Evolutionary conservation across 2,113 vertebrate species (phyloP), one percentile per base, ranked within the genome.

Genomic region (Notothenia coriiceps): DNA sequence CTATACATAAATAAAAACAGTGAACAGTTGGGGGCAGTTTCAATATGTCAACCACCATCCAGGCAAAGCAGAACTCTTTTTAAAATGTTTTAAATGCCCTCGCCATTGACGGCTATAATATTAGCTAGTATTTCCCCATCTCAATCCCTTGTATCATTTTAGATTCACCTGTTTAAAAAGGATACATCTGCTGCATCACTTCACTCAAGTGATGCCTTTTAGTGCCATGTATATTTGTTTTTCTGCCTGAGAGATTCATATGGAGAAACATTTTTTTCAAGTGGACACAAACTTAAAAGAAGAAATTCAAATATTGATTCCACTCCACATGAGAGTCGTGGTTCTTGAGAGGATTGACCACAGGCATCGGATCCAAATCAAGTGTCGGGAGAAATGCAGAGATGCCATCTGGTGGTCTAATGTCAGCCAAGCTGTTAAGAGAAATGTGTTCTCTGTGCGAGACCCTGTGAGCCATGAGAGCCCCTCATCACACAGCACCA

Each of bases 381-480:
- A 89, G 86, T 86, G 85, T 89, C 77, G 20, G 85, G 89, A 93
- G 86, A 88, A 83, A 91, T 88, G 83, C 86, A 85, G 87, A 91
- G 90, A 92, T 92, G 90, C 90, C 90, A 90, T 92, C 90, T 92
- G 90, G 83, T 91, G 89, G 90, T 86, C 89, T 85, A 89, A 86
- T 86, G 88, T 90, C 74, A 90, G 85, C 85, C 89, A 85, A 90
- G 89, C 88, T 89, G 90, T 90, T 89, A 77, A 87, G 87, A 84
- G 78, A 82, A 86, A 84, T 84, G 80, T 84, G 82, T 83, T 84
- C 64, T 80, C 83, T 75, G 76, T 87, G 80, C 74, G 66, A 76
- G 77, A 63, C 80, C 75, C 72, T 43, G 64, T 66, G 86, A 80
- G 81, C 20, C 75, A 82, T 82, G 64, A 63, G 86, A 80, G 81